Base-by-base conservation (phyloP, 2,888 invertebrate species). In the Cheilosia pagana region DNA sequence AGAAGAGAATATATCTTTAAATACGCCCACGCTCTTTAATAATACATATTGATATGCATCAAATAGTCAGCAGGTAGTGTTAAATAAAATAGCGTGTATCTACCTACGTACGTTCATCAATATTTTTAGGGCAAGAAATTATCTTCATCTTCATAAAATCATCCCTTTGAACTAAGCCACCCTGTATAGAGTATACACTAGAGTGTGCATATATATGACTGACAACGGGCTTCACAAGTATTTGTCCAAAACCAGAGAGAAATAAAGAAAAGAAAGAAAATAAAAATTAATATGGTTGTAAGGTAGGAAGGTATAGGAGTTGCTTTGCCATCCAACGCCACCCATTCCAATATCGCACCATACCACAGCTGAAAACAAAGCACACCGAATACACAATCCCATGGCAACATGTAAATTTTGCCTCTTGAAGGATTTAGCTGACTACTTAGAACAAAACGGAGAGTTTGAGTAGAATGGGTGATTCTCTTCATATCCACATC, bases 341-440 rank as follows among this genome's bases (percentile, higher is more conserved):
- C 48, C 45, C 21, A 23, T 35, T 23, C 43, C 14, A 35, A 23
- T 57, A 35, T 12, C 21, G 25, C 8, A 35, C 16, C 35, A 39
- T 21, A 21, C 60, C 52, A 53, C 68, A 50, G 79, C 63, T 63
- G 52, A 41, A 65, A 60, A 19, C 25, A 57, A 50, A 53, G 41
- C n/a, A 28, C 31, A 52, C 59, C 48, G 31, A 31, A n/a, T 50
- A 19, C 16, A 41, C 57, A 43, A 70, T 31, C 48, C 79, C 79
- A 83, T 83, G 79, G 79, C 83, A 83, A 83, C 83, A 83, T 83
- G 83, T 83, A 83, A 39, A 78, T 78, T 74, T 63, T 75, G 68
- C 74, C 70, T 83, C 83, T 83, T 83, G 83, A 79, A 83, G 83
- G 83, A 83, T 83, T 83, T 83, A 83, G 79, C 79, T 79, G 83